These are phyloP conservation scores for Archips xylosteana DNA, from an alignment of 2,888 invertebrate species.

Conservation along the genomic window DNA sequence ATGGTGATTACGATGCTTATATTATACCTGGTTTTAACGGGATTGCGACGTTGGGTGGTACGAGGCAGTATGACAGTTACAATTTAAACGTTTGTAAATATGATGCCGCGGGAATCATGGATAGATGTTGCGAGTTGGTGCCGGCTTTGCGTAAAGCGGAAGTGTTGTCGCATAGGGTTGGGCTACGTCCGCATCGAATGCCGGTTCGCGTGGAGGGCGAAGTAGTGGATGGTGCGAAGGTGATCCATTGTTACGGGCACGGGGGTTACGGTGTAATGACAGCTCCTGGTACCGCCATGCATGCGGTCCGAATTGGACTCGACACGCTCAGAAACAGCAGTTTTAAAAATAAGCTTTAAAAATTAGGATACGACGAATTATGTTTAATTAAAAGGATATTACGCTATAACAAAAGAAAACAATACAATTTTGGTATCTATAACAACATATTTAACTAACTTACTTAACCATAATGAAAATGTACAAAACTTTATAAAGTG, in stretches of 20 bases:
- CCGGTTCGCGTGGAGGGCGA: constrained; percentile 91
- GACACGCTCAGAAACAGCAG: constrained; percentile 78
- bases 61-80: constrained; percentile 93
- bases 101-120: constrained; percentile 91
- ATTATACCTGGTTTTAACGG: constrained; percentile 92
- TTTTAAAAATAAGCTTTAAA: constrained; percentile 66
- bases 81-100: constrained; percentile 88
- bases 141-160: constrained; percentile 88
- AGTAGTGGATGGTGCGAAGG: constrained; percentile 73
- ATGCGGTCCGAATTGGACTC: constrained; percentile 89
- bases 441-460: no score
- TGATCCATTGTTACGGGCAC: constrained; percentile 98
- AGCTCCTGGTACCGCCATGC: constrained; percentile 93
- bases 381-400: no score
- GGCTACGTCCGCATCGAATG: constrained; percentile 93
- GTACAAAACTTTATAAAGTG: no score
- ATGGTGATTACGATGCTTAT: constrained; percentile 94
- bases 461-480: no score
- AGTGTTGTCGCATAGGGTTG: constrained; percentile 88
- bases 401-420: no score
- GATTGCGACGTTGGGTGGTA: constrained; percentile 93
- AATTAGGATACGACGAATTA: neutral
- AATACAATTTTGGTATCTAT: no score
- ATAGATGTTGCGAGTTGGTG: constrained; percentile 90
- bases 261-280: constrained; percentile 97